Evolutionary conservation across 2,888 invertebrate genomes (phyloP), one percentile per base, ranked within the genome.

Genomic region (Pollenia griseotomentosa): DNA sequence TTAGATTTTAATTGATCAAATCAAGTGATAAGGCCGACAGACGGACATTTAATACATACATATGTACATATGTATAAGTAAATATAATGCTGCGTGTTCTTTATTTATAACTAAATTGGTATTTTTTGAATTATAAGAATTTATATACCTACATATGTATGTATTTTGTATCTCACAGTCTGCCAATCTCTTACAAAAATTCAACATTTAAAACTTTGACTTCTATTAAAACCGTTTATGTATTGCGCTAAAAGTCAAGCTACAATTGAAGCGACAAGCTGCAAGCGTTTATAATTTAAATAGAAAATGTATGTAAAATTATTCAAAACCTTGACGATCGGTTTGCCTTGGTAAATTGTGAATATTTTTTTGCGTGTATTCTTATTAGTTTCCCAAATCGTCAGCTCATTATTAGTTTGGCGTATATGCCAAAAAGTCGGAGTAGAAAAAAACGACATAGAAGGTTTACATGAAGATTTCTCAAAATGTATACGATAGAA

Each of bases 151-250:
- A 33, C 23, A 48, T 66, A 55, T 61, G 48, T 53, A 71, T 70
- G 44, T 80, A 80, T 44, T 61, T 63, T 53, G 33, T 71, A 63
- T 80, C 51, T 70, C 59, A 44, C 19, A 42, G 42, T 70, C 57
- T 44, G 14, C 3, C 65, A 77, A 44, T n/a, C 44, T 61, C 33
- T 9, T 23, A 23, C 6, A 57, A 51, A 53, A 51, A 61, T 33
- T 68, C 33, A 14, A 16, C 66, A 9, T 53, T 51, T 46, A 4
- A 65, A 63, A n/a, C 65, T 12, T 77, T 63, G 19, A 77, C 51
- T 65, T 65, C 55, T 12, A 23, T 61, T 73, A 19, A 33, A 33
- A 33, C 33, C 33, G 33, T 33, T 33, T 33, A 33, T 33, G 44
- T 75, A 5, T 42, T 71, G 19, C 44, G 12, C 19, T 19, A 33